These are phyloP conservation scores for Cactoblastis cactorum DNA, from an alignment of 2,888 invertebrate genomes.

Conservation along the genomic window DNA sequence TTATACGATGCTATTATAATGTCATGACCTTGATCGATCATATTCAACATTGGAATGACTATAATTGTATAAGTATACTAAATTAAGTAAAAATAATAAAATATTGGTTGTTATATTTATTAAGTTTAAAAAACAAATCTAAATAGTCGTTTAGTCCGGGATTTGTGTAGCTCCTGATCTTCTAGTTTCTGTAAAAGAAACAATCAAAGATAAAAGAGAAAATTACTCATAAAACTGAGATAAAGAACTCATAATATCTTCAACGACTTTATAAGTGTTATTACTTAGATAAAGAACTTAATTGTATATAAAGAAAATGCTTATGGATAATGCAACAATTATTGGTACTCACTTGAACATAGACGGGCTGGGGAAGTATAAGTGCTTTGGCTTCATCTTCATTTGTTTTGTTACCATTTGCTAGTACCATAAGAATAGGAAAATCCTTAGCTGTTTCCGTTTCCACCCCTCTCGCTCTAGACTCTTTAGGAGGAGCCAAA, in stretches of 20 bases:
- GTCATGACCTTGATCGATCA: too few relatives aligned
- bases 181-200: conserved; percentile 41
- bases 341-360: conserved; percentile 53
- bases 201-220: not conserved
- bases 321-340: not conserved
- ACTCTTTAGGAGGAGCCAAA: conserved; percentile 41
- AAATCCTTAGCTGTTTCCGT: conserved; percentile 62
- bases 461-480: conserved; percentile 30
- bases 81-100: not conserved
- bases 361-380: conserved; percentile 41
- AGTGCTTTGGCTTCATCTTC: conserved; percentile 19
- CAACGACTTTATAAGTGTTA: too few relatives aligned
- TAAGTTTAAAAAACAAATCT: conserved; percentile 3
- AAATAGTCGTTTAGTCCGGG: conserved; percentile 18
- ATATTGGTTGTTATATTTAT: not conserved
- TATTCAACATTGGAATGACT: too few relatives aligned
- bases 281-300: too few relatives aligned
- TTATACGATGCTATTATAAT: too few relatives aligned
- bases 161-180: conserved; percentile 27
- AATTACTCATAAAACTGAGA: too few relatives aligned
- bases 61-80: too few relatives aligned
- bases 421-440: conserved; percentile 49
- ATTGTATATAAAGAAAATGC: too few relatives aligned
- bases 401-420: conserved; percentile 28
- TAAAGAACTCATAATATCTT: too few relatives aligned